Percentiles rank a stretch among this genome's conserved stretches.
These are phyloP conservation scores for Drosophila neutralis DNA, from an alignment of 2,888 invertebrate genomes.

Conservation along the genomic window DNA sequence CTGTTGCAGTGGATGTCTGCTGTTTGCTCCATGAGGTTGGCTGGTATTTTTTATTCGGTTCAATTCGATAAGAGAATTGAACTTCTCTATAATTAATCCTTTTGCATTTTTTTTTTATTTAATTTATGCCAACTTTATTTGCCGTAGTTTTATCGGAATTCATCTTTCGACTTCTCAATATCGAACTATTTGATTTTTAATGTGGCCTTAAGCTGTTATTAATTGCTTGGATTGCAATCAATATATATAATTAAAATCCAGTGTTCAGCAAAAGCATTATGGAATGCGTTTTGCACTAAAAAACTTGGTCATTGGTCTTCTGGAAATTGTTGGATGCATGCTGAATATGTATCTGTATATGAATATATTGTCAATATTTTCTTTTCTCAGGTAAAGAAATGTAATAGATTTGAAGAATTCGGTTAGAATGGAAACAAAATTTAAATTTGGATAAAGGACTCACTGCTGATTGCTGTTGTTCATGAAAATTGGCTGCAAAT, in stretches of 20 bases:
- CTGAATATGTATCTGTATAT: background rate
- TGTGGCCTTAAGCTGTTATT: background rate
- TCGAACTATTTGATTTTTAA: background rate
- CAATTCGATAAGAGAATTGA: background rate
- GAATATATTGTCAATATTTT: background rate
- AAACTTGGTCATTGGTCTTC: background rate
- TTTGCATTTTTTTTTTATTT: background rate
- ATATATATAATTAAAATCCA: background rate
- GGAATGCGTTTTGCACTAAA: background rate
- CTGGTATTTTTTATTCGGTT: background rate
- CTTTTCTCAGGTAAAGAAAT: background rate
- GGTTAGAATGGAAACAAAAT: background rate
- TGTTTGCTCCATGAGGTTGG: conserved; percentile 1
- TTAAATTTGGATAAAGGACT: background rate
- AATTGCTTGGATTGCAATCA: background rate
- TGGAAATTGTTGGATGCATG: background rate
- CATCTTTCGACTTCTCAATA: background rate
- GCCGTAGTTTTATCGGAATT: background rate
- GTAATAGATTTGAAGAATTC: background rate
- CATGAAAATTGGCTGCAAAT: conserved; percentile 17
- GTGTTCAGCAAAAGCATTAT: background rate
- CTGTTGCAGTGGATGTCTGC: conserved; percentile 12
- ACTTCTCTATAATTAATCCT: background rate
- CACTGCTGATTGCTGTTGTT: background rate
- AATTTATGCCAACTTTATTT: background rate